Evolutionary conservation across 2,113 vertebrate species (phyloP), one percentile per base, ranked within the genome.

Genomic region (Gavia stellata): DNA sequence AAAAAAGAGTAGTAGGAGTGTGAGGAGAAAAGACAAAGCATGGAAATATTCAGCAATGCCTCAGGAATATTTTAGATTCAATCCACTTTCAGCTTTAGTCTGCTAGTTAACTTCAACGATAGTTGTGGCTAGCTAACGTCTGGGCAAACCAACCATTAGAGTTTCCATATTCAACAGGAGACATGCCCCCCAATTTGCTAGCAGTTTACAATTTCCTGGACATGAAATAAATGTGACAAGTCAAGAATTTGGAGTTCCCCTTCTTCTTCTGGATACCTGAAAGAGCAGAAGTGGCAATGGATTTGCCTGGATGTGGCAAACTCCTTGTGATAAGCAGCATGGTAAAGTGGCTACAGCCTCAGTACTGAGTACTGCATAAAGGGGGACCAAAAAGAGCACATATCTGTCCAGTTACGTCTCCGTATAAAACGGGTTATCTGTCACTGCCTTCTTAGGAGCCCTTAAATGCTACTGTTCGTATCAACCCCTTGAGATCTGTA

Each of bases 311-410:
- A 63, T 4, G 3, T 9, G 4, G 56, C 49, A 93, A 92, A 56
- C 7, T 70, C 42, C 28, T 68, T 34, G 25, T 45, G 70, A 50
- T 49, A n/a, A 7, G 4, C 33, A 62, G 19, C 61, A 49, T 5
- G 16, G 9, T 34, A 40, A 82, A 26, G 38, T 6, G 36, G 24
- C 34, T 36, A 34, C 33, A 81, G 21, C 38, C 23, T 45, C 61
- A 11, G 5, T 16, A 47, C 29, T 5, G 2, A 33, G 14, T 5
- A 9, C 20, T 36, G 31, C 0, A 0, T 10, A 12, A 5, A 4
- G 0, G 2, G 12, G 52, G 24, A 55, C 7, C 8, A n/a, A 47
- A 50, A 72, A 49, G 10, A 53, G 14, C 28, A 19, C 4, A 3
- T 7, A 61, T 7, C 38, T 50, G 29, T n/a, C 31, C 38, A 50